Evolutionary conservation across 2,888 invertebrate genomes (phyloP).

Genomic region (Liopterus haemorrhoidalis): DNA sequence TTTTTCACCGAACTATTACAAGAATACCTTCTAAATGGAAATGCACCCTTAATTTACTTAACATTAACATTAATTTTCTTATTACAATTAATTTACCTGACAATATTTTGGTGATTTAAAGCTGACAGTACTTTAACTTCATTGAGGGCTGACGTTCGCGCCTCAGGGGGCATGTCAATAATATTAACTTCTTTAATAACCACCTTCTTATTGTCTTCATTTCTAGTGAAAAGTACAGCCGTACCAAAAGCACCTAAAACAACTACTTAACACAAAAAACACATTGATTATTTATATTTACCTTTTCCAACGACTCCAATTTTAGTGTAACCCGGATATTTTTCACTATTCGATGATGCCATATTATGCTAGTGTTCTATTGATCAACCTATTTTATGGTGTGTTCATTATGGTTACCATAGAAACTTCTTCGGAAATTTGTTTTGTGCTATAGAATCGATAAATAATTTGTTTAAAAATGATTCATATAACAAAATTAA

Average conservation of each 20-base stretch:
- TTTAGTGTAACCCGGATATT: constrained; percentile 50
- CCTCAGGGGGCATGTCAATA: constrained; percentile 58
- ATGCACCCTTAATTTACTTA: too few species aligned
- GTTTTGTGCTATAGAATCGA: too few species aligned
- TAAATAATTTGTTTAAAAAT: too few species aligned
- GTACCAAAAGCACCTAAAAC: constrained; percentile 61
- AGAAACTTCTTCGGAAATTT: too few species aligned
- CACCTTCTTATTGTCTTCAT: constrained; percentile 57
- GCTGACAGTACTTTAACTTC: constrained; percentile 65
- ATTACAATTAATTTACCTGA: constrained; percentile 43
- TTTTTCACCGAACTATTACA: too few species aligned
- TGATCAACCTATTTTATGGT: too few species aligned
- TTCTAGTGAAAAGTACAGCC: constrained; percentile 60
- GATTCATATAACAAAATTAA: too few species aligned
- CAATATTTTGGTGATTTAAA: constrained; percentile 68
- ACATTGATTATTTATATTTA: constrained; percentile 30
- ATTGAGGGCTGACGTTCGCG: constrained; percentile 62
- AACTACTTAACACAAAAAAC: constrained; percentile 3
- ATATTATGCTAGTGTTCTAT: too few species aligned
- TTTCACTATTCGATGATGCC: too few species aligned
- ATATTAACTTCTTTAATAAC: constrained; percentile 71
- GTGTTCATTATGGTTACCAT: too few species aligned
- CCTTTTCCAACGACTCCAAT: constrained; percentile 59
- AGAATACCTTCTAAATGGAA: too few species aligned
- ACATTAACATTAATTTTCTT: constrained; percentile 7